phyloP scores from a whole-genome alignment of 2,888 invertebrate genomes.

The Parapristionchus giblindavisi region DNA sequence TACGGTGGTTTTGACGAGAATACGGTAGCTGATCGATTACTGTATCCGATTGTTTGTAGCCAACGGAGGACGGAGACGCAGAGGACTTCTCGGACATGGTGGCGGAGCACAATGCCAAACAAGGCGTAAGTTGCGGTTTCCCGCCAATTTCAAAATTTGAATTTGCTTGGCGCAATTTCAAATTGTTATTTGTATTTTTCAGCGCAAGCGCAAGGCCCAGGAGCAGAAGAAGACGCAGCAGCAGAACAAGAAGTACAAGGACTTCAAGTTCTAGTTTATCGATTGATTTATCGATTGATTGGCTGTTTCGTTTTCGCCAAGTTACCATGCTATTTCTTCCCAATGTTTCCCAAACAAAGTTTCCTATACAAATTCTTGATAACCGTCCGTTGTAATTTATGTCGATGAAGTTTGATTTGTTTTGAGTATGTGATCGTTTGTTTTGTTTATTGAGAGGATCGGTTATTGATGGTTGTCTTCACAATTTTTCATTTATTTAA shows the following conservation, averaged over 20 bases:
- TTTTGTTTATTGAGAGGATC: too few relatives aligned
- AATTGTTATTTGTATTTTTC: slow-evolving; percentile 42
- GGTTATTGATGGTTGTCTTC: too few relatives aligned
- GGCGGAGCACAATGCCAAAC: slow-evolving; percentile 94
- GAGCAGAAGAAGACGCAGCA: slow-evolving; percentile 64
- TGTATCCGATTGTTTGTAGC: background rate
- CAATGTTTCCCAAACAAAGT: too few relatives aligned
- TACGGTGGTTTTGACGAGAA: background rate
- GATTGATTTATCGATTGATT: background rate
- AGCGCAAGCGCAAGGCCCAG: slow-evolving; percentile 68
- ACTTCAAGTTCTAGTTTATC: slow-evolving; percentile 69
- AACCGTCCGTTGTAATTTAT: too few relatives aligned
- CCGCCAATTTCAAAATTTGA: background rate
- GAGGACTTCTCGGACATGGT: slow-evolving; percentile 98
- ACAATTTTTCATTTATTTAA: too few relatives aligned
- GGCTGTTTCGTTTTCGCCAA: too few relatives aligned
- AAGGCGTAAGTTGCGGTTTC: slow-evolving; percentile 78
- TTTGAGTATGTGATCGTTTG: too few relatives aligned
- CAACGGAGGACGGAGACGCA: slow-evolving; percentile 71
- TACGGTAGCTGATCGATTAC: background rate
- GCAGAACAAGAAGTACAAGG: slow-evolving; percentile 66
- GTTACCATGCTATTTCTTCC: too few relatives aligned
- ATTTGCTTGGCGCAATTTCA: background rate
- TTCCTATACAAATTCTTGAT: too few relatives aligned
- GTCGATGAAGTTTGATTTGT: too few relatives aligned